Conservation (phyloP, 2,797 vertebrate species). For the Acrossocheilus fasciatus region DNA sequence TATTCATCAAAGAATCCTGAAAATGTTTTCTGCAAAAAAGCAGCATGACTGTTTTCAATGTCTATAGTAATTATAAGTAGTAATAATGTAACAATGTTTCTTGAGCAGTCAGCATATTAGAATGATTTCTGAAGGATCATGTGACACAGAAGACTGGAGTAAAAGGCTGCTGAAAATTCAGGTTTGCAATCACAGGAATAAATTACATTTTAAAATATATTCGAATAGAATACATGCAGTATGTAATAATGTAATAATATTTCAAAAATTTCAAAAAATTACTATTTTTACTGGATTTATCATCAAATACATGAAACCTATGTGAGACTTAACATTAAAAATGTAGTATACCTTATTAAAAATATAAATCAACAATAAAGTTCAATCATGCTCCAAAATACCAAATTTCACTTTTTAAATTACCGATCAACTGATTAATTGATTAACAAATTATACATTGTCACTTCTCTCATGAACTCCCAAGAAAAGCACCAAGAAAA, state of each 20-base stretch:
- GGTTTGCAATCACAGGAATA: not conserved
- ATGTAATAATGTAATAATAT: no score
- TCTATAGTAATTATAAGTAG: no score
- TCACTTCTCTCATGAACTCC: not conserved
- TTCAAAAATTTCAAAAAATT: not conserved
- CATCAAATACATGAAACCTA: not conserved
- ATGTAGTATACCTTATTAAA: not conserved
- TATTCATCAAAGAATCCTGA: not conserved
- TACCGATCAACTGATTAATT: not conserved
- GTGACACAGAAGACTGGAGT: not conserved
- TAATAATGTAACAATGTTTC: no score
- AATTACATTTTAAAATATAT: no score
- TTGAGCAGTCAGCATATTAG: not conserved
- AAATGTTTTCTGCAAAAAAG: not conserved
- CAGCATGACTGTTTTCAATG: no score
- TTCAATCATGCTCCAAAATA: no score
- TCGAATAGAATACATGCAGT: no score
- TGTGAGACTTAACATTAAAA: not conserved
- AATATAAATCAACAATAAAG: not conserved
- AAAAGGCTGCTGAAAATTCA: not conserved
- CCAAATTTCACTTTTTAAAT: not conserved
- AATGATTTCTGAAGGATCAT: not conserved
- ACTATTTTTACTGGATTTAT: not conserved
- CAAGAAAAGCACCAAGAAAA: not conserved
- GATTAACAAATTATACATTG: not conserved